Conservation (phyloP, 2,888 invertebrate species). For the Schrankia costaestrigalis region DNA sequence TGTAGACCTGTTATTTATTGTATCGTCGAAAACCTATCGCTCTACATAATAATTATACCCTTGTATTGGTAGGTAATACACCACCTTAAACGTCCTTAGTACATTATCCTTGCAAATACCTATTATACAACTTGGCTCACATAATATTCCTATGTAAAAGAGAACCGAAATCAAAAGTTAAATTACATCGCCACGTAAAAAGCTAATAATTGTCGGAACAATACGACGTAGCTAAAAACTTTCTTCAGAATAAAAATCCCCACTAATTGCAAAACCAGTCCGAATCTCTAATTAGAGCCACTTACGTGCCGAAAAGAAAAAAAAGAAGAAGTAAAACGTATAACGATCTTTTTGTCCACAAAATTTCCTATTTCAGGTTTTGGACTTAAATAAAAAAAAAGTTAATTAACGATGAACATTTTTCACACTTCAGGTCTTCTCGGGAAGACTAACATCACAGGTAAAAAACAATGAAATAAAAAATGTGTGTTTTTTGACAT, state of each 20-base stretch:
- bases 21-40: too few relatives aligned
- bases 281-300: slow-evolving; percentile 56
- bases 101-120: too few relatives aligned
- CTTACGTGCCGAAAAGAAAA: slow-evolving; percentile 29
- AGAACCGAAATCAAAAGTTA: too few relatives aligned
- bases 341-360: slow-evolving; percentile 70
- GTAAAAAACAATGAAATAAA: slow-evolving; percentile 61
- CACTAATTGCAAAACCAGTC: slow-evolving; percentile 52
- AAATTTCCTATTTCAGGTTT: slow-evolving; percentile 78
- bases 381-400: slow-evolving; percentile 68
- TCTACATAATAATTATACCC: too few relatives aligned
- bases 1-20: too few relatives aligned
- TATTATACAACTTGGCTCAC: too few relatives aligned
- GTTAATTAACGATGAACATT: slow-evolving; percentile 78
- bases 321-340: slow-evolving; percentile 39
- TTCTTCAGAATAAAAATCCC: slow-evolving; percentile 55
- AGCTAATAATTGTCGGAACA: neutral
- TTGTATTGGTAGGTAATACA: too few relatives aligned
- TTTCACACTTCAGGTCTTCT: slow-evolving; percentile 82
- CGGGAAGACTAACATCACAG: slow-evolving; percentile 82
- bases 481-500: slow-evolving; percentile 61
- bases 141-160: too few relatives aligned
- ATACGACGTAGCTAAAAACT: slow-evolving; percentile 33
- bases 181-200: too few relatives aligned
- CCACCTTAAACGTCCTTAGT: too few relatives aligned